A percentile compares a stretch with the other conserved stretches of the same genome.
Evolutionary conservation across 2,113 vertebrate species (phyloP).

Genomic region (Arenaria interpres): DNA sequence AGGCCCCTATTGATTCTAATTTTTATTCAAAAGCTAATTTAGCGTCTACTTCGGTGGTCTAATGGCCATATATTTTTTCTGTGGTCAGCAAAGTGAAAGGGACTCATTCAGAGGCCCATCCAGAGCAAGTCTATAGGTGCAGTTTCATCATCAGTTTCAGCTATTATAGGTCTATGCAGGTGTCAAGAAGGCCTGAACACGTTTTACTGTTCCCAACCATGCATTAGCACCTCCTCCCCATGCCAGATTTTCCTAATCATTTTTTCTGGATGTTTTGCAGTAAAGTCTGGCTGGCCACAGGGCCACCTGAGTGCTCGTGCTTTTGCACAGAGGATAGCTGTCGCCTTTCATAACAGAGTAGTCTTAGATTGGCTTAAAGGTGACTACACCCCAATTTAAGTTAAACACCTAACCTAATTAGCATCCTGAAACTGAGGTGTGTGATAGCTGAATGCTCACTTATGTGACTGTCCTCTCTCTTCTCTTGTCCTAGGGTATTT

Average conservation of each 20-base stretch:
- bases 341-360: background rate
- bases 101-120: background rate
- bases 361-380: background rate
- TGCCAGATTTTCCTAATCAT: rapidly evolving
- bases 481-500: background rate
- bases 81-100: background rate
- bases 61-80: background rate
- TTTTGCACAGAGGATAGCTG: background rate
- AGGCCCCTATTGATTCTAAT: background rate
- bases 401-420: background rate
- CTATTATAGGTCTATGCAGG: background rate
- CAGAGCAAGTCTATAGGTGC: background rate
- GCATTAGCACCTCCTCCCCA: background rate
- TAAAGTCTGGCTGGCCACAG: background rate
- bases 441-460: background rate
- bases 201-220: background rate
- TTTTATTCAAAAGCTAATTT: background rate
- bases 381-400: background rate
- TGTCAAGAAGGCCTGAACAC: background rate
- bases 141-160: background rate
- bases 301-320: background rate
- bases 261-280: background rate
- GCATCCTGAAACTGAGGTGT: background rate
- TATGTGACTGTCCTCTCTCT: background rate
- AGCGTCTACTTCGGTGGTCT: background rate